Conservation (phyloP, 2,113 vertebrate genomes). For the Eulemur rufifrons region DNA sequence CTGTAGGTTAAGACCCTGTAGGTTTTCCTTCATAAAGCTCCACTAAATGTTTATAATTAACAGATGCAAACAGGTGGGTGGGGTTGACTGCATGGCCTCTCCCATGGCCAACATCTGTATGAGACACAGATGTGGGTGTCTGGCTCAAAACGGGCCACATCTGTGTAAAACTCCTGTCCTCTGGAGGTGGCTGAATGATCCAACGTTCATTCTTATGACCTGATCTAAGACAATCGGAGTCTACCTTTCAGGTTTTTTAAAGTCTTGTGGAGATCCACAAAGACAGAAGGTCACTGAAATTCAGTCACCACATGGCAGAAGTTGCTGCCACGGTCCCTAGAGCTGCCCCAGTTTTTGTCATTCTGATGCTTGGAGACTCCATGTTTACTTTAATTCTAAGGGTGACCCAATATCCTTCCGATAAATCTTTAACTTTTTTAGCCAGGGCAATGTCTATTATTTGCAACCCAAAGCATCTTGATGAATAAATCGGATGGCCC, state of each 20-base stretch:
- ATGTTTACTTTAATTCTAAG: constrained; percentile 8
- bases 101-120: neutral
- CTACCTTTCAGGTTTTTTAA: neutral
- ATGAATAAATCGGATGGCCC: neutral
- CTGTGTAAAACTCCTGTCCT: neutral
- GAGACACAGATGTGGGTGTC: neutral
- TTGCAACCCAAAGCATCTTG: neutral
- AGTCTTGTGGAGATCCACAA: neutral
- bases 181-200: neutral
- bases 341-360: neutral
- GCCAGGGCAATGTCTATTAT: neutral
- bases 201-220: neutral
- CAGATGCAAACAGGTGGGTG: neutral
- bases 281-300: neutral
- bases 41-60: neutral
- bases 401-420: neutral
- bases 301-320: neutral
- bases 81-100: neutral
- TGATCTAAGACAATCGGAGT: neutral
- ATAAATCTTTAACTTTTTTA: neutral
- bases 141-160: neutral
- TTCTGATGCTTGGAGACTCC: neutral
- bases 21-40: neutral
- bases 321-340: neutral
- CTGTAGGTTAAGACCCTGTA: neutral